Evolutionary conservation across 1,140 invertebrate species (phyloP).

Genomic region (Tetragonula clypearis): DNA sequence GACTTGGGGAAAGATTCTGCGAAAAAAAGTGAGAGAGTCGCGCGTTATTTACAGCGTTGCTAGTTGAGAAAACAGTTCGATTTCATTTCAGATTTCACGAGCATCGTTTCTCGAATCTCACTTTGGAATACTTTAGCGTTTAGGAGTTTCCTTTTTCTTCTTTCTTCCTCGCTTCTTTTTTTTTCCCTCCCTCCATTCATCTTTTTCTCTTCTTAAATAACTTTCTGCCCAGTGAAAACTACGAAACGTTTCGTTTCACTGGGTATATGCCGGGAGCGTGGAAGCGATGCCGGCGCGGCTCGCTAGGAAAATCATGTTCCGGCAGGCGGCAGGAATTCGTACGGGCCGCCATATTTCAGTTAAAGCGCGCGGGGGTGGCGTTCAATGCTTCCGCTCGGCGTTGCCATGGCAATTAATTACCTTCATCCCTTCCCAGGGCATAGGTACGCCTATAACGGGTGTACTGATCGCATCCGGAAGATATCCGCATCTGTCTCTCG

Average conservation of each 20-base stretch:
- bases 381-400: constrained; percentile 78
- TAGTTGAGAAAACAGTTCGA: background rate
- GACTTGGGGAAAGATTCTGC: background rate
- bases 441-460: constrained; percentile 78
- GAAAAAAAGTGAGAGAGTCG: background rate
- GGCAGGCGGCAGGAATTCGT: constrained; percentile 70
- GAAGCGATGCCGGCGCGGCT: constrained; percentile 59
- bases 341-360: constrained; percentile 79
- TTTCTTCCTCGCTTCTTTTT: no score
- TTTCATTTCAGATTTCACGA: background rate
- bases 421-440: constrained; percentile 78
- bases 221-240: no score
- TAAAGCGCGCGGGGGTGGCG: constrained; percentile 77
- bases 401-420: constrained; percentile 83
- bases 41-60: background rate
- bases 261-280: background rate
- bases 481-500: constrained; percentile 55
- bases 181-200: no score
- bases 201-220: no score
- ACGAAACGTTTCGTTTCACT: constrained; percentile 17
- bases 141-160: no score
- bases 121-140: background rate
- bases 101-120: background rate
- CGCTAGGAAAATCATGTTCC: constrained; percentile 64
- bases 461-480: constrained; percentile 66